Conservation (phyloP, 1,140 invertebrate species). For the Calliphora vicina region DNA sequence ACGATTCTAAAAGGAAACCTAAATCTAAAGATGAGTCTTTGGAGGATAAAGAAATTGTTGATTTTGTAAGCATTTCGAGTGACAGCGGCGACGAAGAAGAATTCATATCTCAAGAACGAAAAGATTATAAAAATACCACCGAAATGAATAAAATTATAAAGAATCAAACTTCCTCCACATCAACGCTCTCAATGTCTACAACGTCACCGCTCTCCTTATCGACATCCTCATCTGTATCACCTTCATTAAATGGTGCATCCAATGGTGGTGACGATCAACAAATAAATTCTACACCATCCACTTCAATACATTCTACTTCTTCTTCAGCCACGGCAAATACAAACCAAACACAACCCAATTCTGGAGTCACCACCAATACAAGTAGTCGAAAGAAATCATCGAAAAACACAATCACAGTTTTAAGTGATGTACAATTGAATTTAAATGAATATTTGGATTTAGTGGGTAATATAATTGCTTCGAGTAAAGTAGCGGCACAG, state of each 20-base stretch:
- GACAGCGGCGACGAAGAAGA: conserved; percentile 23
- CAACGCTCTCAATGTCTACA: neutral
- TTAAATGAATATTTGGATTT: conserved; percentile 60
- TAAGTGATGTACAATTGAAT: conserved; percentile 60
- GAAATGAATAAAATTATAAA: conserved; percentile 19
- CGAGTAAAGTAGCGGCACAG: conserved; percentile 51
- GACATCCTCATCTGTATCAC: neutral
- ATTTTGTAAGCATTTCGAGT: conserved; percentile 23
- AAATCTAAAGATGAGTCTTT: neutral
- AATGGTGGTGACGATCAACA: neutral
- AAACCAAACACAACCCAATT: neutral
- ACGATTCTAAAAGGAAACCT: neutral
- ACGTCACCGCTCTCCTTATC: neutral
- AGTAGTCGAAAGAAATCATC: conserved; percentile 17
- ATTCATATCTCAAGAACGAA: conserved; percentile 13
- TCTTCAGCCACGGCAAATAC: neutral
- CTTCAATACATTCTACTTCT: neutral
- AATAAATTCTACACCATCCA: neutral
- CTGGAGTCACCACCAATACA: neutral
- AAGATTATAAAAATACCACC: conserved; percentile 5
- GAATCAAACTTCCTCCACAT: neutral
- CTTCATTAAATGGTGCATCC: neutral
- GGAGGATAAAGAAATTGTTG: neutral
- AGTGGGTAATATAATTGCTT: conserved; percentile 59
- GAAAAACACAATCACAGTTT: conserved; percentile 57